These are phyloP conservation scores for Pentalonia nigronervosa DNA, from an alignment of 1,140 invertebrate species.

Conservation along the genomic window DNA sequence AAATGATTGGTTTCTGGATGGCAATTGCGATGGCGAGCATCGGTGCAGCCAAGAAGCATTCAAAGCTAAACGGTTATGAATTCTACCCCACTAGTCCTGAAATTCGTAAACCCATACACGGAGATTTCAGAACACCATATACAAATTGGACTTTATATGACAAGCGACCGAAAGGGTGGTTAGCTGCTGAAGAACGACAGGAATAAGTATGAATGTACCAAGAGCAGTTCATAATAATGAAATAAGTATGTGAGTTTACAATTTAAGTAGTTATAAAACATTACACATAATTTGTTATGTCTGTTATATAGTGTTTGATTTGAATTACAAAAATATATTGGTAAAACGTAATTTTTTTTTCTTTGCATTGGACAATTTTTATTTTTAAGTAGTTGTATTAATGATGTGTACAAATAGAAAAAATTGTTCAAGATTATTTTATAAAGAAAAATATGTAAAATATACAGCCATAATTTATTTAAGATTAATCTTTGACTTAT, in stretches of 20 bases:
- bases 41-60: constrained; percentile 70
- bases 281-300: not conserved
- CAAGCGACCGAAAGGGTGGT: constrained; percentile 24
- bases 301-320: not conserved
- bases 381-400: not conserved
- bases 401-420: not conserved
- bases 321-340: not conserved
- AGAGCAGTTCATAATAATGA: not conserved
- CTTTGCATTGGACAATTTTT: not conserved
- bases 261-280: constrained; percentile 7
- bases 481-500: not conserved
- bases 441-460: not conserved
- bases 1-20: constrained; percentile 62
- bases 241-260: constrained; percentile 20
- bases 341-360: not conserved
- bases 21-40: constrained; percentile 64
- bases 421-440: not conserved
- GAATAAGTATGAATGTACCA: not conserved
- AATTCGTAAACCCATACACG: not conserved
- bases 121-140: constrained; percentile 43
- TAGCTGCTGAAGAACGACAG: constrained; percentile 42
- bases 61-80: constrained; percentile 65
- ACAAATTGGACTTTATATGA: constrained; percentile 16
- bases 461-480: not conserved
- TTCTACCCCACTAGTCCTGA: not conserved